phyloP scores from a whole-genome alignment of 2,888 invertebrate species.

The Drosophila yooni region DNA sequence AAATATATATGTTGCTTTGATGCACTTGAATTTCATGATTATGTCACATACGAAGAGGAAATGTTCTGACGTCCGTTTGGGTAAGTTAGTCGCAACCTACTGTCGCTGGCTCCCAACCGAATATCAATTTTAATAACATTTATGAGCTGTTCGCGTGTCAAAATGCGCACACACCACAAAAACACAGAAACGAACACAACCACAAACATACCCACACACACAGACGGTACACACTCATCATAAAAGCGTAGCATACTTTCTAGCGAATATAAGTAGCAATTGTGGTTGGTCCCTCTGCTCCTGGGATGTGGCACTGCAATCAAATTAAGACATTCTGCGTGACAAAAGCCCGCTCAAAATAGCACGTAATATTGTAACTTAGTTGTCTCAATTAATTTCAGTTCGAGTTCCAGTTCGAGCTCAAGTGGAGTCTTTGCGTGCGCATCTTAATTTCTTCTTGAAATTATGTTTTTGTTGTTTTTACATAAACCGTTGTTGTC shows the following conservation, averaged over 20 bases:
- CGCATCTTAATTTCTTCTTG: not conserved
- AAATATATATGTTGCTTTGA: conserved; percentile 11
- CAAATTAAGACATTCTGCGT: conserved; percentile 58
- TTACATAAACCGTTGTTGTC: conserved; percentile 37
- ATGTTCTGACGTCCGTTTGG: conserved; percentile 30
- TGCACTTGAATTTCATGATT: conserved; percentile 32
- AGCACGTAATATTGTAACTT: conserved; percentile 28
- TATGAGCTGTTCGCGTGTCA: conserved; percentile 62
- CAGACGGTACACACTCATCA: conserved; percentile 11
- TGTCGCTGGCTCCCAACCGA: conserved; percentile 25
- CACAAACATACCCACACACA: not conserved
- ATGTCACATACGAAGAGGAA: conserved; percentile 30
- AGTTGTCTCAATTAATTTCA: conserved; percentile 38
- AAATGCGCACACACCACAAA: conserved; percentile 19
- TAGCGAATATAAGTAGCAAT: conserved; percentile 26
- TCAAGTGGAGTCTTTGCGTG: conserved; percentile 28
- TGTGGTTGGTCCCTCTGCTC: conserved; percentile 1
- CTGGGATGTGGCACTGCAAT: conserved; percentile 23
- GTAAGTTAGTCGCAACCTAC: conserved; percentile 21
- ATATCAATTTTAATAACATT: conserved; percentile 60
- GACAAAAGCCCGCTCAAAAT: conserved; percentile 30
- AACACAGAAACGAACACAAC: not conserved
- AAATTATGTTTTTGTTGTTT: conserved; percentile 1
- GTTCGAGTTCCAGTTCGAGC: conserved; percentile 10
- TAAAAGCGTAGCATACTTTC: conserved; percentile 33